Evolutionary conservation across 1,140 invertebrate species (phyloP).

Genomic region (Cydia amplana): DNA sequence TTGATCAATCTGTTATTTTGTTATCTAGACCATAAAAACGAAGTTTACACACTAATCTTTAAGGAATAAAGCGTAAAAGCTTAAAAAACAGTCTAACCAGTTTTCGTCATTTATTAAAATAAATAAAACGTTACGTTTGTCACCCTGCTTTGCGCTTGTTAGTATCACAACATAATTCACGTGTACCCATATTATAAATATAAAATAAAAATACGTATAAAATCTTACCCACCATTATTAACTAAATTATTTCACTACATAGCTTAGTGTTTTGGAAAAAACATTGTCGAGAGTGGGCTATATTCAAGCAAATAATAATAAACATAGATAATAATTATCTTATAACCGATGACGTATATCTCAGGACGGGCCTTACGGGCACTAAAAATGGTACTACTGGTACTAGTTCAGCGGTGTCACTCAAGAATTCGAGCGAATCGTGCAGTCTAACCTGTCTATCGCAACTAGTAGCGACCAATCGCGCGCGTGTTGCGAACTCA

Average conservation of each 20-base stretch:
- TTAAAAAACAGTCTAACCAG: neutral
- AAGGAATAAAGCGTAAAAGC: neutral
- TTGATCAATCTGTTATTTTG: no score
- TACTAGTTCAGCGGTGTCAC: no score
- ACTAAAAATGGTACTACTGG: no score
- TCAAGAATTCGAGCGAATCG: no score
- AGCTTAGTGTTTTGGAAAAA: neutral
- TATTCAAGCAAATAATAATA: neutral
- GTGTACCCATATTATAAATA: slow-evolving; percentile 18
- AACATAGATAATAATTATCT: neutral
- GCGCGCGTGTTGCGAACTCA: no score
- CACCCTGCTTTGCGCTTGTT: slow-evolving; percentile 18
- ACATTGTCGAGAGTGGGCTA: neutral
- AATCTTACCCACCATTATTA: neutral
- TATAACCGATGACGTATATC: no score
- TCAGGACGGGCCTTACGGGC: no score
- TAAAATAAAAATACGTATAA: slow-evolving; percentile 20
- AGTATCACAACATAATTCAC: slow-evolving; percentile 11
- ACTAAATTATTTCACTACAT: slow-evolving; percentile 7
- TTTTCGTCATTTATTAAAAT: neutral
- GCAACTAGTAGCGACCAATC: no score
- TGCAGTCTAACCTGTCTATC: no score
- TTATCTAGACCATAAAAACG: no score
- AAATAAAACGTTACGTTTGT: slow-evolving; percentile 16
- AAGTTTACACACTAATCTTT: no score